Percentiles rank a stretch among this genome's conserved stretches.
Conservation (phyloP, 2,888 invertebrate genomes). For the Coelopa pilipes region DNA sequence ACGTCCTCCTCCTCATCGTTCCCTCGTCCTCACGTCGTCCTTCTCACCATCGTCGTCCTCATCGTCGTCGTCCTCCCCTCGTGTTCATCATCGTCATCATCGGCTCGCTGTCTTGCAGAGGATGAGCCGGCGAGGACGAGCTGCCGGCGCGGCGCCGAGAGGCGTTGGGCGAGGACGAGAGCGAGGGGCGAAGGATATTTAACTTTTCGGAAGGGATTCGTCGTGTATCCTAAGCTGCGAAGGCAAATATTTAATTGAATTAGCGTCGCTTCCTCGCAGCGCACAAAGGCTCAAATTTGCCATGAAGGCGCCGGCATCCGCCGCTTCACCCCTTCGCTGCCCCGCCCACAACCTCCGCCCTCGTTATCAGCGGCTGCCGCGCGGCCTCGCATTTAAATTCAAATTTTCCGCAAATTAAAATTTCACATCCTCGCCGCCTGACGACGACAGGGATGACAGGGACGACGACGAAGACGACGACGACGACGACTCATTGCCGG, state of each 20-base stretch:
- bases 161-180: too few species aligned
- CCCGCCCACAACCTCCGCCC: too few species aligned
- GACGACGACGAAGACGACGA: background rate
- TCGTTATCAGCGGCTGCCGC: constrained; percentile 6
- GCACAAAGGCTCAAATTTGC: constrained; percentile 7
- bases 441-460: background rate
- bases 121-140: background rate
- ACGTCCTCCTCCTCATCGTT: too few species aligned
- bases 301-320: background rate
- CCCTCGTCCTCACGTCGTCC: too few species aligned
- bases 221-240: constrained; percentile 25
- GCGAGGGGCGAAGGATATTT: too few species aligned
- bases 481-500: background rate
- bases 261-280: constrained; percentile 21
- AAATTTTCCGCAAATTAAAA: constrained; percentile 17
- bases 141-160: background rate
- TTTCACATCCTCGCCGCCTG: background rate
- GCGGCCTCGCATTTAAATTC: background rate
- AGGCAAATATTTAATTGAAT: constrained; percentile 40
- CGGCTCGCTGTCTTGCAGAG: too few species aligned
- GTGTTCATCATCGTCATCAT: background rate
- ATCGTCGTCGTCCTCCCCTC: background rate
- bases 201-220: constrained; percentile 12
- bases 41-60: too few species aligned
- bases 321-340: too few species aligned